Percentiles rank a stretch among this genome's conserved stretches.
These are phyloP conservation scores for Heloderma charlesbogerti DNA, from an alignment of 2,113 vertebrate species.

Conservation along the genomic window DNA sequence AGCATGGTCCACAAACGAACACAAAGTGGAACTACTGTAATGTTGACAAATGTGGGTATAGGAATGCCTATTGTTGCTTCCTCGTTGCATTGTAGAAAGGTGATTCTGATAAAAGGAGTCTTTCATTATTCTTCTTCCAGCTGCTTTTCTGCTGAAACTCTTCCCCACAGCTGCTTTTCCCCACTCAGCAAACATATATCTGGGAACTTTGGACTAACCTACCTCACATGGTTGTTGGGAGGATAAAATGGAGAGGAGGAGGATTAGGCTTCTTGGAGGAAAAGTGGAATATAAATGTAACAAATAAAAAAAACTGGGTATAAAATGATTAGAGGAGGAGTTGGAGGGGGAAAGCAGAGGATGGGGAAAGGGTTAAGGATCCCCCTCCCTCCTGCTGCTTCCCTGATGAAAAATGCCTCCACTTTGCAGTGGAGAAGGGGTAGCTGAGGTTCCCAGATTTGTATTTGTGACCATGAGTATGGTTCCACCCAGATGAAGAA, in stretches of 20 bases:
- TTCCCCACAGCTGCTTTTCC: neutral
- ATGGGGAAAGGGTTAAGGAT: neutral
- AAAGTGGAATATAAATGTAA: too few species aligned
- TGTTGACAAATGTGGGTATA: neutral
- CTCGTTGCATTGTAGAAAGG: neutral
- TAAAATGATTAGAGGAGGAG: neutral
- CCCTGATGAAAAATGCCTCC: neutral
- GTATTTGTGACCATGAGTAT: neutral
- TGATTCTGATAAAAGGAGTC: neutral
- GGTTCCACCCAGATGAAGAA: neutral
- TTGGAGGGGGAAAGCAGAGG: neutral
- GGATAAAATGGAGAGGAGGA: too few species aligned
- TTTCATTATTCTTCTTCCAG: neutral
- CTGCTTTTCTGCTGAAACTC: neutral
- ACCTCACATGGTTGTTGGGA: too few species aligned
- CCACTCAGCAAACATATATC: neutral
- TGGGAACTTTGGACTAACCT: neutral
- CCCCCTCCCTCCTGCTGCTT: neutral
- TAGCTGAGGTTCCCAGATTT: neutral
- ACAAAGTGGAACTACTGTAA: neutral
- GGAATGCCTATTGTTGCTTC: neutral
- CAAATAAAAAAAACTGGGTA: neutral
- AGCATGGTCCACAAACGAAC: neutral
- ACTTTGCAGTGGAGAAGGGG: neutral
- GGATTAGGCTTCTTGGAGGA: too few species aligned